These are phyloP conservation scores for Malacosoma neustria DNA, from an alignment of 2,888 invertebrate genomes.

Conservation along the genomic window DNA sequence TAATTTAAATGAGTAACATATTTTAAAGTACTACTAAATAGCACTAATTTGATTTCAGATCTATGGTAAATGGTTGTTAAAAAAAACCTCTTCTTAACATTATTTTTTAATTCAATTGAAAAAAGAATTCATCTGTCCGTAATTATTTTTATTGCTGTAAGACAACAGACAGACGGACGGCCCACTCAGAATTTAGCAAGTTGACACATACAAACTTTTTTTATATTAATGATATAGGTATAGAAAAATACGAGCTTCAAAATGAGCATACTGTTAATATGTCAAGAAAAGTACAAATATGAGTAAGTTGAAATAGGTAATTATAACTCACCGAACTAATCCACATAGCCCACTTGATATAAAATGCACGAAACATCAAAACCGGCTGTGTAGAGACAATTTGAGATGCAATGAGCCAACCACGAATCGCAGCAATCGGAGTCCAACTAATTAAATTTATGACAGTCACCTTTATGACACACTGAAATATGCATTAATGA, in stretches of 20 bases:
- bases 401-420: slow-evolving; percentile 36
- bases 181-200: too few species aligned
- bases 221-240: too few species aligned
- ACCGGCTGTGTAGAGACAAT: slow-evolving; percentile 21
- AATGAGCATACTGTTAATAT: too few species aligned
- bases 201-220: too few species aligned
- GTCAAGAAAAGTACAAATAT: too few species aligned
- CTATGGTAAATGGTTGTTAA: too few species aligned
- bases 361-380: slow-evolving; percentile 24
- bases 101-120: slow-evolving; percentile 1
- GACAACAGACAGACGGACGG: too few species aligned
- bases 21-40: neutral
- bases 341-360: slow-evolving; percentile 39
- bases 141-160: too few species aligned
- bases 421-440: slow-evolving; percentile 44
- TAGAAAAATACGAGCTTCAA: too few species aligned
- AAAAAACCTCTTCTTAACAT: too few species aligned
- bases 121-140: too few species aligned
- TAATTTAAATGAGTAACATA: neutral
- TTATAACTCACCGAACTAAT: slow-evolving; percentile 35
- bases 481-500: slow-evolving; percentile 29
- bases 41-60: too few species aligned
- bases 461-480: slow-evolving; percentile 30
- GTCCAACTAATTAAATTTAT: slow-evolving; percentile 50
- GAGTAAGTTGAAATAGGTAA: slow-evolving; percentile 3